A percentile compares a stretch with the other conserved stretches of the same genome.
These are phyloP conservation scores for Cenopis cana DNA, from an alignment of 2,888 invertebrate species.

Conservation along the genomic window DNA sequence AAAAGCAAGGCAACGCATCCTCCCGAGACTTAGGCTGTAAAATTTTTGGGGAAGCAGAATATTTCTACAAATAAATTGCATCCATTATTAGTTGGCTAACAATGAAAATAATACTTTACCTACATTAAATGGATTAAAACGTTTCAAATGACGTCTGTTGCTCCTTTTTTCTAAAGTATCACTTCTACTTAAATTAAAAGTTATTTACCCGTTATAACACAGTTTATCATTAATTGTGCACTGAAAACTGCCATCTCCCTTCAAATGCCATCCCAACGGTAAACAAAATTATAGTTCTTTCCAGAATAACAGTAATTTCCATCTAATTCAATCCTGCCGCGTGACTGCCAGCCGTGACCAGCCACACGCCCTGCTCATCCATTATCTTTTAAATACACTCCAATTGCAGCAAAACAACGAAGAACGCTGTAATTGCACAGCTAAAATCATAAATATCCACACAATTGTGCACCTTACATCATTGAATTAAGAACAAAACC, in stretches of 20 bases:
- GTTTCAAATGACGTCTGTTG: not conserved
- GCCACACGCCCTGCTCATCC: conserved; percentile 41
- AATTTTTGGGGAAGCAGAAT: not conserved
- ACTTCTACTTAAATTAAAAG: not conserved
- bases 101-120: no score
- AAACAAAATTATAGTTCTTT: conserved; percentile 8
- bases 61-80: not conserved
- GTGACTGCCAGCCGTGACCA: conserved; percentile 40
- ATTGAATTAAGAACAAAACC: not conserved
- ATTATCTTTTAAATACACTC: conserved; percentile 49
- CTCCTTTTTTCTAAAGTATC: not conserved
- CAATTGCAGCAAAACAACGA: conserved; percentile 28
- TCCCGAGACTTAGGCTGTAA: not conserved
- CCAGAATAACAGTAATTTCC: conserved; percentile 31
- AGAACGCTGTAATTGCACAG: conserved; percentile 2
- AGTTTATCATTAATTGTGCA: not conserved
- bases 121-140: no score
- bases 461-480: not conserved
- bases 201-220: not conserved
- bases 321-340: conserved; percentile 38
- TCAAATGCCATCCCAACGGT: conserved; percentile 1
- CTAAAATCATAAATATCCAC: not conserved
- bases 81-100: not conserved
- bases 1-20: no score
- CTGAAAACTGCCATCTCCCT: not conserved